Evolutionary conservation across 2,888 invertebrate genomes (phyloP).

Genomic region (Xanthia togata): DNA sequence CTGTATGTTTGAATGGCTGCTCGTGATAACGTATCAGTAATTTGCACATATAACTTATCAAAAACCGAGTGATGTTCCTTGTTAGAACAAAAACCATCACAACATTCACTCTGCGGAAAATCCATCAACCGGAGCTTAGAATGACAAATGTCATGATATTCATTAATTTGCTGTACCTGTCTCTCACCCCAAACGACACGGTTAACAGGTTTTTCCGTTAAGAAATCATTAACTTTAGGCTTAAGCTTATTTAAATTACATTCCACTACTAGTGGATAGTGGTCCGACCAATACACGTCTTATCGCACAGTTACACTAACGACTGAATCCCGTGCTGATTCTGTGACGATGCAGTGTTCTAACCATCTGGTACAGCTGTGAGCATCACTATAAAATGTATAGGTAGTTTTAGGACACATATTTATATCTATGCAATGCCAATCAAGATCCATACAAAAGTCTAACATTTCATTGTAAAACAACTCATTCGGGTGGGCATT

Average conservation of each 20-base stretch:
- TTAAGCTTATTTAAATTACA: background rate
- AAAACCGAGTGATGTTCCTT: too few relatives aligned
- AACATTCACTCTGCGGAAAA: background rate
- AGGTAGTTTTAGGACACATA: background rate
- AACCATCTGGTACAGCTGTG: background rate
- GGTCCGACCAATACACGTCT: conserved; percentile 1
- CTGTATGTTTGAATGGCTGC: too few relatives aligned
- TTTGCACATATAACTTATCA: too few relatives aligned
- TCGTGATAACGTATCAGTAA: too few relatives aligned
- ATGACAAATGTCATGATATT: background rate
- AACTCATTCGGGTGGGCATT: background rate
- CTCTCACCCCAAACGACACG: background rate
- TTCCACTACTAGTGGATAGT: background rate
- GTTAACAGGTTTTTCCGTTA: background rate
- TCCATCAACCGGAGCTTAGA: background rate
- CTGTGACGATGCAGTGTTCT: background rate
- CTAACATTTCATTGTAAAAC: background rate
- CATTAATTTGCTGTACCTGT: background rate
- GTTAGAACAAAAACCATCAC: too few relatives aligned
- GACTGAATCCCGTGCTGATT: background rate
- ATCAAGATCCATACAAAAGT: background rate
- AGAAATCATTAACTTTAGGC: background rate
- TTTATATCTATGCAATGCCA: background rate
- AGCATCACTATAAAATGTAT: background rate
- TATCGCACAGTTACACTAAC: background rate